Evolutionary conservation across 2,797 vertebrate genomes (phyloP).

Genomic region (Octomys mimax): DNA sequence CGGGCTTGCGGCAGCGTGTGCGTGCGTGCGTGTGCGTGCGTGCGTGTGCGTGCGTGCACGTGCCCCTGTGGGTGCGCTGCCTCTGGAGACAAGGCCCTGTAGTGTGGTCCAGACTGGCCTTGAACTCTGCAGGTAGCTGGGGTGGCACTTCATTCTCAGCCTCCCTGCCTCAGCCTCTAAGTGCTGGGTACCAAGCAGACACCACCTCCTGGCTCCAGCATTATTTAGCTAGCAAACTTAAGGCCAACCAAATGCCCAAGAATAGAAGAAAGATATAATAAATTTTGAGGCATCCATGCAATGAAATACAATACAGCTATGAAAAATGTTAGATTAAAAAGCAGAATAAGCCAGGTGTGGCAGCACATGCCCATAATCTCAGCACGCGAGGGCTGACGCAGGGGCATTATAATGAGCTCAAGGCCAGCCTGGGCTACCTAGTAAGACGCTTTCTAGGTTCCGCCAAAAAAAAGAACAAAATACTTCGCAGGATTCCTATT

Average conservation of each 20-base stretch:
- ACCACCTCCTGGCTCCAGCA: background rate
- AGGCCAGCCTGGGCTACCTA: too few relatives aligned
- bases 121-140: too few relatives aligned
- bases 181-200: too few relatives aligned
- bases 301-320: background rate
- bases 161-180: too few relatives aligned
- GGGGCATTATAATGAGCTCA: too few relatives aligned
- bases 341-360: background rate
- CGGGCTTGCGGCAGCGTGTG: background rate
- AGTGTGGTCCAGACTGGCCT: too few relatives aligned
- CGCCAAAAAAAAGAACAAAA: background rate
- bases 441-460: too few relatives aligned
- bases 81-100: background rate
- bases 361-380: too few relatives aligned
- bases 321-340: background rate
- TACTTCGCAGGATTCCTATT: background rate
- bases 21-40: background rate
- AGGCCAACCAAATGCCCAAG: background rate
- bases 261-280: background rate
- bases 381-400: too few relatives aligned
- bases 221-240: constrained; percentile 43
- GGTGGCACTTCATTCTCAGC: background rate
- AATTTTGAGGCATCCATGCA: background rate
- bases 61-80: too few relatives aligned
- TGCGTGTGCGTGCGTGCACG: too few relatives aligned